These are phyloP conservation scores for Jacana jacana DNA, from an alignment of 2,113 vertebrate species.

Conservation along the genomic window DNA sequence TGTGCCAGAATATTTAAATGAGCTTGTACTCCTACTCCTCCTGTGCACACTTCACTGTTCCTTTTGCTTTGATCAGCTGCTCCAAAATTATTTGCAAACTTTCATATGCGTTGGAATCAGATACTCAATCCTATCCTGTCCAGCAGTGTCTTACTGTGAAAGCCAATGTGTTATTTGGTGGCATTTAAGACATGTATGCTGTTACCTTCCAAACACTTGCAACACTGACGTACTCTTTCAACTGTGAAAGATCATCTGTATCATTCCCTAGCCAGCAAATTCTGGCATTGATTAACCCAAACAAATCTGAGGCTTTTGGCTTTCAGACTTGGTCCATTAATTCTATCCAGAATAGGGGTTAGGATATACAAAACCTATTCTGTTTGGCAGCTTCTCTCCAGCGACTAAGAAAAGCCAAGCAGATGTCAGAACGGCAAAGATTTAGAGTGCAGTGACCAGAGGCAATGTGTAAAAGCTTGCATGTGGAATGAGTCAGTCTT, in stretches of 20 bases:
- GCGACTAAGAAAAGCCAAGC: slow-evolving; percentile 27
- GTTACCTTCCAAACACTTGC: background rate
- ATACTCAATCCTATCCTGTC: background rate
- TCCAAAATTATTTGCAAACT: background rate
- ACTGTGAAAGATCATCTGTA: slow-evolving; percentile 31
- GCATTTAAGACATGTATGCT: background rate
- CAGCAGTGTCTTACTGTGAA: slow-evolving; percentile 3
- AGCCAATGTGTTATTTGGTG: background rate
- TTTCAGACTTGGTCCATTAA: slow-evolving; percentile 31
- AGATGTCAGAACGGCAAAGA: slow-evolving; percentile 39
- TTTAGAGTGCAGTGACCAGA: slow-evolving; percentile 7
- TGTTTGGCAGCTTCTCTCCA: slow-evolving; percentile 27
- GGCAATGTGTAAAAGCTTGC: background rate
- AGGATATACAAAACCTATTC: slow-evolving; percentile 49
- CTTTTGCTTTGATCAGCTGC: background rate
- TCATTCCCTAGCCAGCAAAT: slow-evolving; percentile 30
- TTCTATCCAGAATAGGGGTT: slow-evolving; percentile 31
- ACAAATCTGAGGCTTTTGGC: slow-evolving; percentile 62
- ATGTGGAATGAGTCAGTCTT: slow-evolving; percentile 11
- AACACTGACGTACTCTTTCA: background rate
- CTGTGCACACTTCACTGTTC: background rate
- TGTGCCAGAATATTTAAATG: background rate
- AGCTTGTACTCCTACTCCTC: background rate
- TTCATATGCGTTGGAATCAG: background rate
- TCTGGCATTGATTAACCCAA: slow-evolving; percentile 51